Evolutionary conservation across 2,797 vertebrate genomes (phyloP), one percentile per base, ranked within the genome.

Genomic region (Enoplosus armatus): DNA sequence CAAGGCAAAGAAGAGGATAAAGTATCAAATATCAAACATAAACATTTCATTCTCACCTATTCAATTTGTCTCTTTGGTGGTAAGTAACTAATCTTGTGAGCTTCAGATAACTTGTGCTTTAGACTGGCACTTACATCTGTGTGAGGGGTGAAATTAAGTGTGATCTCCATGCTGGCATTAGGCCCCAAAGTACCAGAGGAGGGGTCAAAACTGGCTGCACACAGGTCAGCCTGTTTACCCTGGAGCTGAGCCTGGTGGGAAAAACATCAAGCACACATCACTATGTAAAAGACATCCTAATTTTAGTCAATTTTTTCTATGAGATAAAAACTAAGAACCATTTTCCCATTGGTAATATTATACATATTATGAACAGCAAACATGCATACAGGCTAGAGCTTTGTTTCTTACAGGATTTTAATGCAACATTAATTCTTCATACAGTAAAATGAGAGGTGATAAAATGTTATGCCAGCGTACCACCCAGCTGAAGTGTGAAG

Each of bases 401-500:
- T 22, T 43, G 29, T 76, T 48, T 62, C 61, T 31, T 3, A 29
- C 31, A 27, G 33, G n/a, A 71, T 53, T 26, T 33, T 14, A 58
- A 18, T 43, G 8, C 14, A 60, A 1, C 12, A 15, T 16, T 22
- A 3, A 6, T 37, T 48, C 0, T 41, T 37, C 4, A 15, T 24
- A 31, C 11, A 53, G 24, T 31, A 26, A 47, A 39, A 39, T 0
- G 27, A 35, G 18, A 7, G n/a, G 7, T 51, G 31, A 24, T 47
- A 31, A 41, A 50, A 62, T 43, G 1, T 16, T 18, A 50, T 14
- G 29, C 1, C 1, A 51, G 66, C 33, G 0, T 85, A 93, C 93
- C 92, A 26, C 75, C 98, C 98, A 99, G 24, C 84, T 93, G 91
- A 97, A 99, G 76, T 75, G 82, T 48, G 96, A 81, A 22, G 96